Conservation (phyloP, 2,888 invertebrate genomes). For the Panopea generosa region DNA sequence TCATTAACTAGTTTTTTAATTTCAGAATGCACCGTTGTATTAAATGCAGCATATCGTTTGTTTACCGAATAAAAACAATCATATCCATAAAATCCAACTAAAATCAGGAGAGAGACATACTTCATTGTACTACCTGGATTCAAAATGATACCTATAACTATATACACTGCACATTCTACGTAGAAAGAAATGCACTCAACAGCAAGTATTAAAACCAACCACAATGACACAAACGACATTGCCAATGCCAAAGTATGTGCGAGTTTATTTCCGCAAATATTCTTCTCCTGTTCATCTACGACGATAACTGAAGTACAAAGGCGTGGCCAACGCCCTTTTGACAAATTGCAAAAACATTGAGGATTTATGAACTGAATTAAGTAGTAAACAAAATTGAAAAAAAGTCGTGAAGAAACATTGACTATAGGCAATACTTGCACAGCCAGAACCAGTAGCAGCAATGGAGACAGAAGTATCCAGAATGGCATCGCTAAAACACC, state of each 20-base stretch:
- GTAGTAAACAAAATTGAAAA: slow-evolving; percentile 37
- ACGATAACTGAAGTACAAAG: slow-evolving; percentile 32
- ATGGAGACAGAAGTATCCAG: slow-evolving; percentile 19
- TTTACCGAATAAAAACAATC: slow-evolving; percentile 43
- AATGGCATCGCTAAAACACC: slow-evolving; percentile 35
- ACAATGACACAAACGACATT: slow-evolving; percentile 36
- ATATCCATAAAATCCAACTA: slow-evolving; percentile 41
- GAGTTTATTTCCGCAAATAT: slow-evolving; percentile 32
- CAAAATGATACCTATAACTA: slow-evolving; percentile 41
- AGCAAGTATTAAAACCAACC: slow-evolving; percentile 28
- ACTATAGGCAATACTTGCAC: slow-evolving; percentile 30
- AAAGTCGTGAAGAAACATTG: slow-evolving; percentile 32
- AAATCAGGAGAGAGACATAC: slow-evolving; percentile 36
- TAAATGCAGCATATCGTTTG: slow-evolving; percentile 22
- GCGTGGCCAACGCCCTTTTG: not conserved
- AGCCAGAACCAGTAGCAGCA: slow-evolving; percentile 11
- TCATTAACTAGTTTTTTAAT: slow-evolving; percentile 32
- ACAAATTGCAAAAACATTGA: not conserved
- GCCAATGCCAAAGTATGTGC: slow-evolving; percentile 32
- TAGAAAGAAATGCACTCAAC: slow-evolving; percentile 50
- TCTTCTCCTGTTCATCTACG: slow-evolving; percentile 19
- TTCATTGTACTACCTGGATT: slow-evolving; percentile 42
- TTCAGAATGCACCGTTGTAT: slow-evolving; percentile 31
- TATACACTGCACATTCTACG: slow-evolving; percentile 48
- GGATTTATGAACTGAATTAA: slow-evolving; percentile 26